These are phyloP conservation scores for Drosophila anomelani DNA, from an alignment of 2,888 invertebrate genomes.

Conservation along the genomic window DNA sequence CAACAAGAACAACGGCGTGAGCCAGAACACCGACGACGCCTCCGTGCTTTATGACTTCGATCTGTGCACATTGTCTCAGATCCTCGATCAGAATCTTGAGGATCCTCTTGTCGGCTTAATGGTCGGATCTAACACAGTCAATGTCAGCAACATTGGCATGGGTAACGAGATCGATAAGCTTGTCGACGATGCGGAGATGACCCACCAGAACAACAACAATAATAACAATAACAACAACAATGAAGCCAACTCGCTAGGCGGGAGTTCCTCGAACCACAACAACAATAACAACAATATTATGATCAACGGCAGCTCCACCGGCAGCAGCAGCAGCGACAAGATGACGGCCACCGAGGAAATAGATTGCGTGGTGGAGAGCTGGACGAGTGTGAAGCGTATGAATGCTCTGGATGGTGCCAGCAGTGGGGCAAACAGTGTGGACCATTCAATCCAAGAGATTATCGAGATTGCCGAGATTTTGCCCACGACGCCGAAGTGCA, in stretches of 20 bases:
- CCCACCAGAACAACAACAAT: slow-evolving; percentile 63
- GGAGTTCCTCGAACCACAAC: slow-evolving; percentile 20
- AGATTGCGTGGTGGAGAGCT: slow-evolving; percentile 80
- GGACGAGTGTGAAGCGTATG: slow-evolving; percentile 80
- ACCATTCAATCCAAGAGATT: slow-evolving; percentile 61
- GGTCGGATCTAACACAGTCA: slow-evolving; percentile 67
- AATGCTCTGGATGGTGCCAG: slow-evolving; percentile 67
- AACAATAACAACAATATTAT: slow-evolving; percentile 37
- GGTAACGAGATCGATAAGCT: slow-evolving; percentile 76
- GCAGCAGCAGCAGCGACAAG: slow-evolving; percentile 65
- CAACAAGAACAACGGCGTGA: slow-evolving; percentile 66
- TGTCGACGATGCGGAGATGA: slow-evolving; percentile 62
- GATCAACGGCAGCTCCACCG: slow-evolving; percentile 59
- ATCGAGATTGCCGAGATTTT: slow-evolving; percentile 86
- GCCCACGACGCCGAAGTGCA: slow-evolving; percentile 88
- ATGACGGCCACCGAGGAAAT: slow-evolving; percentile 77
- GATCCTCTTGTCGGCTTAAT: slow-evolving; percentile 55
- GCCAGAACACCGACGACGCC: slow-evolving; percentile 65
- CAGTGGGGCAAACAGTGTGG: slow-evolving; percentile 43
- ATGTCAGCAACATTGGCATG: slow-evolving; percentile 64
- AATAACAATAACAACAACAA: slow-evolving; percentile 59
- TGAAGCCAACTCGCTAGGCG: slow-evolving; percentile 33
- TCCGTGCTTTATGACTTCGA: slow-evolving; percentile 74
- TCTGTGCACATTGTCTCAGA: slow-evolving; percentile 68
- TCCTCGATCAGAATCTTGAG: slow-evolving; percentile 69